Evolutionary conservation across 2,113 vertebrate genomes (phyloP).

Genomic region (Corythornis vintsioides): DNA sequence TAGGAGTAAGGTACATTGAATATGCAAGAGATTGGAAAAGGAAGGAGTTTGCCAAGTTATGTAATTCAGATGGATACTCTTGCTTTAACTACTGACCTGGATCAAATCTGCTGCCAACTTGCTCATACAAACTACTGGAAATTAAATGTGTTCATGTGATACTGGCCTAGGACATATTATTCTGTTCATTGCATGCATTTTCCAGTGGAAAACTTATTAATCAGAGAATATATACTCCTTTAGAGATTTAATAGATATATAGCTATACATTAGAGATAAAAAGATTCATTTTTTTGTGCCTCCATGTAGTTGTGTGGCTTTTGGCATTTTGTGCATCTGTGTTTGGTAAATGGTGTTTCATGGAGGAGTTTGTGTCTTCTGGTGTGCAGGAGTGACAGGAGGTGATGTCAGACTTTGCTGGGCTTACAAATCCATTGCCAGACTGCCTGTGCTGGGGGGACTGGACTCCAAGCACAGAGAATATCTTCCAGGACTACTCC

Average conservation of each 20-base stretch:
- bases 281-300: neutral
- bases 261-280: neutral
- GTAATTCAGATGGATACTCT: slow-evolving; percentile 29
- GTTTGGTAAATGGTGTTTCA: neutral
- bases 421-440: neutral
- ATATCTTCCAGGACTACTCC: neutral
- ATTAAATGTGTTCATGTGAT: no score
- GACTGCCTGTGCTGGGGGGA: fast-evolving
- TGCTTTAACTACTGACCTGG: slow-evolving; percentile 47
- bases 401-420: neutral
- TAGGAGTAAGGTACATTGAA: neutral
- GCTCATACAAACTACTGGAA: neutral
- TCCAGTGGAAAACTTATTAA: neutral
- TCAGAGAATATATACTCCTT: neutral
- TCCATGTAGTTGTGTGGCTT: neutral
- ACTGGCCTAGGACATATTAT: neutral
- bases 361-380: slow-evolving; percentile 15
- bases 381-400: neutral
- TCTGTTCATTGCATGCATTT: neutral
- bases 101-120: neutral
- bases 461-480: fast-evolving
- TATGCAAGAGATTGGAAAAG: slow-evolving; percentile 4
- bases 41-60: slow-evolving; percentile 29
- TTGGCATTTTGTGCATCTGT: neutral
- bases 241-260: neutral